Evolutionary conservation across 2,888 invertebrate species (phyloP).

Genomic region (Panorpa germanica): DNA sequence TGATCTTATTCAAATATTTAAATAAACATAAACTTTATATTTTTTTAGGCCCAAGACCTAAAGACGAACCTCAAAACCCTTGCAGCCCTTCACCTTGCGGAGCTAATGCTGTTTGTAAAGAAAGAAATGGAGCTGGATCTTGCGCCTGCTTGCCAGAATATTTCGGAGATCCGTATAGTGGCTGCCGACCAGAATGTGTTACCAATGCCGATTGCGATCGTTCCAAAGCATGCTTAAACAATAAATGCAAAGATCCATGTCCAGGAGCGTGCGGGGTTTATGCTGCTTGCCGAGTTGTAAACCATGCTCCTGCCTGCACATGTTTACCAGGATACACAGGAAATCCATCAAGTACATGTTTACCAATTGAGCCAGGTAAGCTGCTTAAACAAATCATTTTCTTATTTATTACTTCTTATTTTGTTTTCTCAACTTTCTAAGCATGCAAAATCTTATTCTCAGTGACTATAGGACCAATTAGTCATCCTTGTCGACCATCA

Average conservation of each 20-base stretch:
- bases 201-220: constrained; percentile 57
- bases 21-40: constrained; percentile 3
- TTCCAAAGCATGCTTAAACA: constrained; percentile 53
- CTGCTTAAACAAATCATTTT: constrained; percentile 16
- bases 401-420: constrained; percentile 9
- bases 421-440: constrained; percentile 5
- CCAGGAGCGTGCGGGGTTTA: constrained; percentile 59
- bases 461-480: constrained; percentile 16
- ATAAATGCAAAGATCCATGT: constrained; percentile 64
- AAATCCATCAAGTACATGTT: constrained; percentile 49
- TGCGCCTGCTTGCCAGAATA: constrained; percentile 57
- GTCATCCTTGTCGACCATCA: constrained; percentile 38
- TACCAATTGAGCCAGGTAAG: constrained; percentile 18
- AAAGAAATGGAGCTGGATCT: constrained; percentile 53
- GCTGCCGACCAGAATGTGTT: constrained; percentile 65
- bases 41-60: constrained; percentile 17
- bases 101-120: constrained; percentile 57
- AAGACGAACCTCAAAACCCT: constrained; percentile 43
- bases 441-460: not conserved
- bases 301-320: constrained; percentile 59
- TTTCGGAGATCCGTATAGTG: constrained; percentile 58
- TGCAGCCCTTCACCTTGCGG: constrained; percentile 68
- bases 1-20: constrained; percentile 8
- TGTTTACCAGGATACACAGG: constrained; percentile 55
- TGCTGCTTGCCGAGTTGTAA: constrained; percentile 53